These are phyloP conservation scores for Epizoanthus stellaris DNA, from an alignment of 92 coral and sea anemone species.

Conservation along the genomic window DNA sequence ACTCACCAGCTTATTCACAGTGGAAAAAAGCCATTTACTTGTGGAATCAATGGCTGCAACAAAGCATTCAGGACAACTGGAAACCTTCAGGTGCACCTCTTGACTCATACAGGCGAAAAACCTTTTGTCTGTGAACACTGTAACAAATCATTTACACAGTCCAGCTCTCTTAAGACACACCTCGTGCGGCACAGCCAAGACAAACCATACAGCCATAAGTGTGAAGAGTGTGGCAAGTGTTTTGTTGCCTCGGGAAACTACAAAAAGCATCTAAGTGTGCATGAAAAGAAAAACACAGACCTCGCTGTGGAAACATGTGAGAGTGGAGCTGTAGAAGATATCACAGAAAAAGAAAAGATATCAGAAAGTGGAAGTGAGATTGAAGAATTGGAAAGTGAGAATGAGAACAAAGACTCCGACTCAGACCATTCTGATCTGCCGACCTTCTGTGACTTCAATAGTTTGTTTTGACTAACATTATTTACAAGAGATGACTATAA, in stretches of 20 bases:
- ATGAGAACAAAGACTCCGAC: neutral
- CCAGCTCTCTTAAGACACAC: slow-evolving; percentile 37
- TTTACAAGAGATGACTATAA: neutral
- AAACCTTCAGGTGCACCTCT: slow-evolving; percentile 26
- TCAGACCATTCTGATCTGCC: slow-evolving; percentile 24
- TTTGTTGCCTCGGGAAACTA: slow-evolving; percentile 40
- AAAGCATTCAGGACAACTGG: slow-evolving; percentile 43
- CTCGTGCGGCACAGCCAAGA: slow-evolving; percentile 23
- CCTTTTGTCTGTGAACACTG: slow-evolving; percentile 34
- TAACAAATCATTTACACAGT: slow-evolving; percentile 34
- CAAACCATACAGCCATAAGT: slow-evolving; percentile 29
- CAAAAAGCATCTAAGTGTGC: slow-evolving; percentile 43
- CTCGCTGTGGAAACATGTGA: neutral
- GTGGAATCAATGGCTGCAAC: slow-evolving; percentile 13
- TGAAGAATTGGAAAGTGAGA: neutral
- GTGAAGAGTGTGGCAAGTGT: slow-evolving; percentile 19
- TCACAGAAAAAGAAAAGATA: neutral
- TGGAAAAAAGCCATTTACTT: slow-evolving; percentile 27
- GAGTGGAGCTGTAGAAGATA: slow-evolving; percentile 6
- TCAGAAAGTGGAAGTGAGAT: slow-evolving; percentile 7
- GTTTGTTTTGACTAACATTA: slow-evolving; percentile 21
- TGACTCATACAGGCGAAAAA: slow-evolving; percentile 43
- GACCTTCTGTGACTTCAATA: slow-evolving; percentile 41
- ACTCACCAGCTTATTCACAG: slow-evolving; percentile 34
- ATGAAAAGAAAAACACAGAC: slow-evolving; percentile 29